Evolutionary conservation across 2,113 vertebrate species (phyloP).

Genomic region (Podarcis cretensis): DNA sequence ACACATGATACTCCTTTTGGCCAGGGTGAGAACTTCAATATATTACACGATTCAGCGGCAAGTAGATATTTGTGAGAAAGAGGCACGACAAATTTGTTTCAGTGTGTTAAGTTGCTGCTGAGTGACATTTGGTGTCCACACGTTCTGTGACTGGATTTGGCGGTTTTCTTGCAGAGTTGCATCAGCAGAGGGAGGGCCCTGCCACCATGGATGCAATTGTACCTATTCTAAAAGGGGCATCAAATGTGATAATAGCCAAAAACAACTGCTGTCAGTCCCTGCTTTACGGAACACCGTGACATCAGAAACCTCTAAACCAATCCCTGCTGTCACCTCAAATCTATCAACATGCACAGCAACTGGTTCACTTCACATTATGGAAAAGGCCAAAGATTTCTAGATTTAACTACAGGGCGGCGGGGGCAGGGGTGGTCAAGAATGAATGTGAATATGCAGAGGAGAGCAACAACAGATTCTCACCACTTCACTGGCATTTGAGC

Average conservation of each 20-base stretch:
- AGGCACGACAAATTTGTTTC: no score
- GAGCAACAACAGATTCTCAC: background rate
- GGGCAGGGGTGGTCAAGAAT: no score
- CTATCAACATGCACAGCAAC: background rate
- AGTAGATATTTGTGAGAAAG: background rate
- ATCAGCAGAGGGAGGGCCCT: no score
- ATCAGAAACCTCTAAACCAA: background rate
- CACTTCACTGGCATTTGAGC: background rate
- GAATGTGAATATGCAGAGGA: background rate
- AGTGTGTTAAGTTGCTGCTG: no score
- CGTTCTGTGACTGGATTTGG: no score
- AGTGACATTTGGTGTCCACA: no score
- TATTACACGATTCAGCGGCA: background rate
- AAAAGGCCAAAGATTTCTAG: background rate
- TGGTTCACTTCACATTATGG: background rate
- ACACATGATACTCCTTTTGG: no score
- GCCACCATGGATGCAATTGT: no score
- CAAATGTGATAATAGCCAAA: no score
- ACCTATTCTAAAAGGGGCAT: no score
- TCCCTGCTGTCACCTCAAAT: background rate
- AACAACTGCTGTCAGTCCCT: background rate
- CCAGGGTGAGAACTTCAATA: no score
- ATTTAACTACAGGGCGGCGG: background rate
- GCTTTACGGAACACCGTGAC: background rate
- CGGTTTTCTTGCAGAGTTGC: no score